Evolutionary conservation across 2,888 invertebrate species (phyloP), one percentile per base, ranked within the genome.

Genomic region (Schizaphis graminum): DNA sequence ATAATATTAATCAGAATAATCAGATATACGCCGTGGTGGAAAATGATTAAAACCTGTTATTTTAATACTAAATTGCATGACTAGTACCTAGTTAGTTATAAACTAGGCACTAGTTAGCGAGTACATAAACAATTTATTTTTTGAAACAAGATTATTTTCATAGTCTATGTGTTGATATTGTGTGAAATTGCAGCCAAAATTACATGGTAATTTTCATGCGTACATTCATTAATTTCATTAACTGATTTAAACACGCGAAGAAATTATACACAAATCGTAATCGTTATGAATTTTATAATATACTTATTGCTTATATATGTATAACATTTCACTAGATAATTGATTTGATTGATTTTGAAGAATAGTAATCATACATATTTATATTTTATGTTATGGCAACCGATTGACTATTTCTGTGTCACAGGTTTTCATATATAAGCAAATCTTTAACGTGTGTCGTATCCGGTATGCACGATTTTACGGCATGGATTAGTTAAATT

Each of bases 31-130:
- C 13, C 16, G 21, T 41, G 7, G 53, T 26, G 44, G 44, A n/a
- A 56, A 56, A 91, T 91, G 24, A 84, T 44, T 53, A 41, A 77
- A 91, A 91, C 91, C 85, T 44, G 91, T 91, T 91, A 57, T 57
- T 11, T 47, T 57, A 91, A 41, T 44, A 7, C n/a, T 41, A 85
- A 85, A 91, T 91, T 24, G 11, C n/a, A 49, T 11, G 16, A 85
- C 28, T 35, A 91, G 3, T 86, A 47, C 16, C 11, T 77, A n/a
- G 67, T n/a, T 77, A 77, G 35, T 35, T 77, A 47, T 28, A 44
- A 86, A 61, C 44, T 44, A 47, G 44, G 7, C 57, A 89, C 89
- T 89, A 26, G 89, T 61, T 61, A 44, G 44, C n/a, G 47, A 44
- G 16, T 47, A 89, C 28, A n/a, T 11, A 3, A 89, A n/a, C 89